phyloP scores from a whole-genome alignment of 2,113 vertebrate genomes.

The Mobula birostris region DNA sequence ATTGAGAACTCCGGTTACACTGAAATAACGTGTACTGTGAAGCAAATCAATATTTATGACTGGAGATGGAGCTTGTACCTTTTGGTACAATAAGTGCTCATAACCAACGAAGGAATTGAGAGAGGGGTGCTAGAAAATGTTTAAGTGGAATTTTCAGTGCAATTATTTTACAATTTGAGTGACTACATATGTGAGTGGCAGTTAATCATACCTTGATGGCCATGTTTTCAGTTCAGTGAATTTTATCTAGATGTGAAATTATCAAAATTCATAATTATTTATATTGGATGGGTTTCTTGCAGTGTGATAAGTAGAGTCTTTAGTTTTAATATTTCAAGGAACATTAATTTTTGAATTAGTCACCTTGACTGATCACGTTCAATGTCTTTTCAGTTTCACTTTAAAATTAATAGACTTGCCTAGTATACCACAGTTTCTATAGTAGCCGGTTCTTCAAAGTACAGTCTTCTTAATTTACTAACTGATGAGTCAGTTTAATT shows the following conservation, averaged over 20 bases:
- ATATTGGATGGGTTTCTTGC: background rate
- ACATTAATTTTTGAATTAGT: constrained; percentile 25
- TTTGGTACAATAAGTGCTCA: background rate
- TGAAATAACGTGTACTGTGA: background rate
- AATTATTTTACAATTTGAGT: background rate
- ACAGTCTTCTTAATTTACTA: background rate
- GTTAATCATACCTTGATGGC: background rate
- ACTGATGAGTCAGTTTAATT: background rate
- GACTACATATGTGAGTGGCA: background rate
- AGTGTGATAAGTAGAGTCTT: constrained; percentile 1
- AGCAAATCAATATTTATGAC: background rate
- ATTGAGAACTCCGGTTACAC: background rate
- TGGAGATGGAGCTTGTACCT: background rate
- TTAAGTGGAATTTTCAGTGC: background rate
- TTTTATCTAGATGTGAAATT: constrained; percentile 1
- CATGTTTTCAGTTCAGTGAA: background rate
- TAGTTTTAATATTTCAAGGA: constrained; percentile 28
- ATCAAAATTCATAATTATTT: constrained; percentile 8
- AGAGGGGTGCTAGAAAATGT: background rate
- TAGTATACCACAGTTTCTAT: background rate
- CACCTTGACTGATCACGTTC: background rate
- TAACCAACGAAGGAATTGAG: background rate
- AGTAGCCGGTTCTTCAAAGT: background rate
- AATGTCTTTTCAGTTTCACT: background rate
- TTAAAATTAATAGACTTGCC: background rate